Conservation (phyloP, 2,113 vertebrate species). For the Odocoileus hemionus region DNA sequence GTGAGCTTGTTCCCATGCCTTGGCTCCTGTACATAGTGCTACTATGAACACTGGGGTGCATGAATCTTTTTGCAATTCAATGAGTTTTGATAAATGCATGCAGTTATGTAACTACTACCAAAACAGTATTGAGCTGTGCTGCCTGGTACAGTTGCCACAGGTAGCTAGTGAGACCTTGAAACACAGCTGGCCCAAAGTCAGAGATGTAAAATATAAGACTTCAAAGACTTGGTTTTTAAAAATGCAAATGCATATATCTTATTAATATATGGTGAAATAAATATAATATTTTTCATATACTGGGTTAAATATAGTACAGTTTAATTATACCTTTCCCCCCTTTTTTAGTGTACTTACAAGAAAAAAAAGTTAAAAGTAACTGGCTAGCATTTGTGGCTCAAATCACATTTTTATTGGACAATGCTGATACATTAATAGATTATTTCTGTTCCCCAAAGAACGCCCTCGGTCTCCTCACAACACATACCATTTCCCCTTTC, state of each 20-base stretch:
- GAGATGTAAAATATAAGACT: neutral
- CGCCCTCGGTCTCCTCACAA: accelerated
- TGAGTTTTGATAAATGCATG: neutral
- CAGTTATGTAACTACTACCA: neutral
- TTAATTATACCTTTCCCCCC: neutral
- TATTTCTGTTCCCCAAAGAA: neutral
- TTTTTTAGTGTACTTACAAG: neutral
- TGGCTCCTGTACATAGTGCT: neutral
- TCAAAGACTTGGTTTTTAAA: neutral
- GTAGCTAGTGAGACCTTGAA: neutral
- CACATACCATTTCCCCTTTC: neutral
- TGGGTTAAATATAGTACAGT: neutral
- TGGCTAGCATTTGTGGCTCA: neutral
- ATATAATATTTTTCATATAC: neutral
- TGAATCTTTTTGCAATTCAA: neutral
- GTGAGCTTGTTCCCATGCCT: neutral
- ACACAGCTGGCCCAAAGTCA: neutral
- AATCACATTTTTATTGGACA: neutral
- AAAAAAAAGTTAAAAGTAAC: slow-evolving; percentile 11
- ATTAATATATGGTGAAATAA: neutral
- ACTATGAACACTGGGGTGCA: neutral
- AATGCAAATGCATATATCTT: neutral
- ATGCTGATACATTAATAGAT: neutral
- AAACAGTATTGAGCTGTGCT: neutral
- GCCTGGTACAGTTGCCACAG: neutral